phyloP scores from a whole-genome alignment of 2,888 invertebrate species.

The Tipula vernalis region DNA sequence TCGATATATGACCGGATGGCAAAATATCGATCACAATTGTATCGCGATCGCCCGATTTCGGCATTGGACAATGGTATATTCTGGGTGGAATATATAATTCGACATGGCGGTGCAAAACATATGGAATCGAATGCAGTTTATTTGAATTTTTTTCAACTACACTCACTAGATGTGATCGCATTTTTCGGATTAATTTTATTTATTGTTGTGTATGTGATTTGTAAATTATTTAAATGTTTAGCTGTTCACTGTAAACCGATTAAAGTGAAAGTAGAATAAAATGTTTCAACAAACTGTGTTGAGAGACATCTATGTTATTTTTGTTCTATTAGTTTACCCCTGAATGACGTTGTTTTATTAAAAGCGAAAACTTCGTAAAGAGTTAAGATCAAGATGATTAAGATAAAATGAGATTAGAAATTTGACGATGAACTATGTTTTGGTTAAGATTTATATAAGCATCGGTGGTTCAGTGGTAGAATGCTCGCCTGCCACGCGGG shows the following conservation, averaged over 20 bases:
- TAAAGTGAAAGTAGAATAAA: not conserved
- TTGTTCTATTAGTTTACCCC: not conserved
- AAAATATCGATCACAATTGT: conserved; percentile 16
- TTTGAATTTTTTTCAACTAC: conserved; percentile 22
- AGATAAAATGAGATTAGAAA: not conserved
- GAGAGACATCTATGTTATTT: not conserved
- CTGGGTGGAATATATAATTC: conserved; percentile 1
- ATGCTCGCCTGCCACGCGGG: conserved; percentile 13
- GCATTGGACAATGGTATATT: not conserved
- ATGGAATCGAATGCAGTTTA: not conserved
- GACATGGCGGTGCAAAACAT: not conserved
- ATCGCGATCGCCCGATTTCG: not conserved
- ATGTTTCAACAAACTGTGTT: not conserved
- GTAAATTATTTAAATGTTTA: not conserved
- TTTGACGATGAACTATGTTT: not conserved
- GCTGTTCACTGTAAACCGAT: not conserved
- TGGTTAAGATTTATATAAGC: conserved; percentile 13
- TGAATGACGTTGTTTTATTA: not conserved
- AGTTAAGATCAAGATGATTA: not conserved
- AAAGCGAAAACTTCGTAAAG: not conserved
- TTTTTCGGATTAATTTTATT: not conserved
- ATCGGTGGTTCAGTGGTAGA: conserved; percentile 13
- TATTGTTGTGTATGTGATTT: not conserved
- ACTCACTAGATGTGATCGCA: conserved; percentile 33
- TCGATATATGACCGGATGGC: conserved; percentile 21